A percentile compares a stretch with the other conserved stretches of the same genome.
Evolutionary conservation across 1,140 invertebrate genomes (phyloP).

Genomic region (Arion vulgaris): DNA sequence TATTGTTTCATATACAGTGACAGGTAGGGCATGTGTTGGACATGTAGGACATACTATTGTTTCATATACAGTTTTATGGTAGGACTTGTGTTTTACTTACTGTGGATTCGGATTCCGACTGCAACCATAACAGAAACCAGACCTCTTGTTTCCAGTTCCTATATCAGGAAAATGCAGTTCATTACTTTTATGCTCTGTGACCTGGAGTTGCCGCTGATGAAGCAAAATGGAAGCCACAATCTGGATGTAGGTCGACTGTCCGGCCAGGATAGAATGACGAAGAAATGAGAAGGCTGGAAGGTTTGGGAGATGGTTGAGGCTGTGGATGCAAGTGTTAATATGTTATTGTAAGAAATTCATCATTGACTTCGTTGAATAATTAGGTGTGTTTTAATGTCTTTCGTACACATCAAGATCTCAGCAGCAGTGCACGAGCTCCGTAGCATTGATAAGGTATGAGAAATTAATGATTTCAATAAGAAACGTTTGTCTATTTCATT

Average conservation of each 20-base stretch:
- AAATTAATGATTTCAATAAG: not conserved
- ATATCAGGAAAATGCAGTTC: constrained; percentile 54
- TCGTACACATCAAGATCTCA: too few relatives aligned
- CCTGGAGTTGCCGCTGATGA: constrained; percentile 46
- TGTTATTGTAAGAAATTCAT: too few relatives aligned
- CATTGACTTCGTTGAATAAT: too few relatives aligned
- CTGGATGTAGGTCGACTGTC: constrained; percentile 48
- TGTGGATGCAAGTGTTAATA: too few relatives aligned
- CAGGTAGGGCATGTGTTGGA: too few relatives aligned
- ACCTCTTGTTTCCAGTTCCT: constrained; percentile 51
- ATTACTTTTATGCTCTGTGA: constrained; percentile 46
- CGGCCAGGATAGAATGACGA: constrained; percentile 50
- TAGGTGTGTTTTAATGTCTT: too few relatives aligned
- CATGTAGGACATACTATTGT: too few relatives aligned
- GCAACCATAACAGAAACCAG: constrained; percentile 58
- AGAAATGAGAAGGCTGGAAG: constrained; percentile 53
- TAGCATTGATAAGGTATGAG: not conserved
- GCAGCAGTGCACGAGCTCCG: too few relatives aligned
- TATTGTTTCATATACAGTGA: too few relatives aligned
- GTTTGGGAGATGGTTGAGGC: constrained; percentile 46
- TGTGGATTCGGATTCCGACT: constrained; percentile 51
- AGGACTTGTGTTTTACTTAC: constrained; percentile 47
- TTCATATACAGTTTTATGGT: too few relatives aligned
- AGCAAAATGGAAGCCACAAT: constrained; percentile 51
- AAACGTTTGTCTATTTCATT: too few relatives aligned